phyloP scores from a whole-genome alignment of 2,113 vertebrate species.

The Erythrolamprus reginae region DNA sequence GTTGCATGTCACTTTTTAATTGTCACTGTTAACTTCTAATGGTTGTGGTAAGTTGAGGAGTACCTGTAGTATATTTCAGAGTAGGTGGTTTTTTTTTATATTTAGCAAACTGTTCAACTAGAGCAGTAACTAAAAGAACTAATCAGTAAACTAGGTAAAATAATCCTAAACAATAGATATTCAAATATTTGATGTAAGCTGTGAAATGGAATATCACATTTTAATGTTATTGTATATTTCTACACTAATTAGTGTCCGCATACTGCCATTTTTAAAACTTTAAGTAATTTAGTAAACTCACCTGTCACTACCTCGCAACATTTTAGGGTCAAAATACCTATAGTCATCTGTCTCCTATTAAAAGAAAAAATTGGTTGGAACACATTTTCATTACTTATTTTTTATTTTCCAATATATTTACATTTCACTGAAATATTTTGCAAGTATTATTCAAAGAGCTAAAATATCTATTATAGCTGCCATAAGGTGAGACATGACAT shows the following conservation, averaged over 20 bases:
- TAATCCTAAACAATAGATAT: neutral
- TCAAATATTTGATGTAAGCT: neutral
- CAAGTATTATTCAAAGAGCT: neutral
- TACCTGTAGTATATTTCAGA: neutral
- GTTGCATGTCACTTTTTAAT: neutral
- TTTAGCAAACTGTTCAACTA: neutral
- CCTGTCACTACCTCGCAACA: conserved; percentile 96
- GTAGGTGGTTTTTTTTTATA: neutral
- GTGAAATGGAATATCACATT: neutral
- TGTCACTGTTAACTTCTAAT: too few species aligned
- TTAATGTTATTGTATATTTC: neutral
- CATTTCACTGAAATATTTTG: conserved; percentile 1
- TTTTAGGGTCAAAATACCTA: conserved; percentile 97
- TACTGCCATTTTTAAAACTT: neutral
- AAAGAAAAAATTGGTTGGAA: conserved; percentile 23
- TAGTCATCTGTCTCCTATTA: conserved; percentile 95
- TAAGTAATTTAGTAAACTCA: conserved; percentile 52
- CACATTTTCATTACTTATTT: conserved; percentile 18
- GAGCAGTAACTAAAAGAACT: neutral
- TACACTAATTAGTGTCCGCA: neutral
- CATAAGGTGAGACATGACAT: conserved; percentile 15
- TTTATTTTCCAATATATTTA: neutral
- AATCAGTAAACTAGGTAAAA: neutral
- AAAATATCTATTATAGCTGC: neutral
- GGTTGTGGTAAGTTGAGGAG: neutral